Conservation (phyloP, 2,113 vertebrate species). For the Todiramphus chloris region DNA sequence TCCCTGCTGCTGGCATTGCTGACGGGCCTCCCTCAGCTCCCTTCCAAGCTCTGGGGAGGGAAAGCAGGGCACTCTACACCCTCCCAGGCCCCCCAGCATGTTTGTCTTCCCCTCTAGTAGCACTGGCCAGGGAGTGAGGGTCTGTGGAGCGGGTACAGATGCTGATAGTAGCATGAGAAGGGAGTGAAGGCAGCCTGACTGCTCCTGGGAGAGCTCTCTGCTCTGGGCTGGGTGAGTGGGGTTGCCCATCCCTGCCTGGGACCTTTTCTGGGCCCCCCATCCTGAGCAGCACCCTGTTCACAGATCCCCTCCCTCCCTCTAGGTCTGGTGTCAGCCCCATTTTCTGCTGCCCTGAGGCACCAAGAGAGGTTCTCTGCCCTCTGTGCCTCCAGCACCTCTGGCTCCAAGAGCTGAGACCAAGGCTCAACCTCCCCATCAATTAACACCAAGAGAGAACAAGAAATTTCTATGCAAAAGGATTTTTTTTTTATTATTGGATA, state of each 20-base stretch:
- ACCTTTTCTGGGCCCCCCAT: background rate
- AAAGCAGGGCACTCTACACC: background rate
- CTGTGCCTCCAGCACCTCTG: background rate
- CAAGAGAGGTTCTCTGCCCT: background rate
- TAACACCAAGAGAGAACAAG: background rate
- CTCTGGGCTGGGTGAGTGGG: background rate
- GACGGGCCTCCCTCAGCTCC: background rate
- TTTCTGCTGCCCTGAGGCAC: background rate
- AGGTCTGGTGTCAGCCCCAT: background rate
- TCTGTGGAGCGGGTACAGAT: background rate
- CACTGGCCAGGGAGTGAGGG: rapidly evolving
- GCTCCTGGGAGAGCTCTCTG: background rate
- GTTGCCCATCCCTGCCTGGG: background rate
- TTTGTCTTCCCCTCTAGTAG: rapidly evolving
- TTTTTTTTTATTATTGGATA: slow-evolving; percentile 48
- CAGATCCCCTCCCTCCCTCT: background rate
- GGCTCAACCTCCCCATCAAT: background rate
- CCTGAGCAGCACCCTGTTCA: rapidly evolving
- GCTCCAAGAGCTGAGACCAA: background rate
- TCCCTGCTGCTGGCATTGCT: background rate
- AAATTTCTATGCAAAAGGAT: slow-evolving; percentile 4
- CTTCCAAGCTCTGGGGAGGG: background rate
- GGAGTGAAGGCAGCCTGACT: background rate
- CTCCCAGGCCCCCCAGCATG: rapidly evolving
- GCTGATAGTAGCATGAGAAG: background rate